Evolutionary conservation across 2,888 invertebrate species (phyloP).

Genomic region (Oxystoma pomonae): DNA sequence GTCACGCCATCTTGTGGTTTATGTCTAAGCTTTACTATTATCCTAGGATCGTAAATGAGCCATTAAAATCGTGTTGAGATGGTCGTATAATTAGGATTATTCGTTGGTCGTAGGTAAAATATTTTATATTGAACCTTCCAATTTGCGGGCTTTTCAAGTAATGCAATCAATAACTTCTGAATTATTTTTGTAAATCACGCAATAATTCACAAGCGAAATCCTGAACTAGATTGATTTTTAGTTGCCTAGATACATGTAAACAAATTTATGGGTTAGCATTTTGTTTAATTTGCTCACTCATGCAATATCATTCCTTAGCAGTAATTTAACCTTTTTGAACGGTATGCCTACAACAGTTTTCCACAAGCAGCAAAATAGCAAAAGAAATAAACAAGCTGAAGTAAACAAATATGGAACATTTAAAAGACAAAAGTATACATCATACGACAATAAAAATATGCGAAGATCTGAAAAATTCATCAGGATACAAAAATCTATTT

Average conservation of each 20-base stretch:
- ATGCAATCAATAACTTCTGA: too few species aligned
- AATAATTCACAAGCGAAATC: too few species aligned
- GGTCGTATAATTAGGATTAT: too few species aligned
- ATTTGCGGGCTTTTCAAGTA: too few species aligned
- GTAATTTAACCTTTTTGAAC: not conserved
- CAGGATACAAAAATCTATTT: slow-evolving; percentile 72
- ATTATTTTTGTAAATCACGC: too few species aligned
- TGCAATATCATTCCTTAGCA: not conserved
- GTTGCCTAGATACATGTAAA: not conserved
- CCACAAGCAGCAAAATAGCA: not conserved
- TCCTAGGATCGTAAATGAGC: too few species aligned
- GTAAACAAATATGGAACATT: slow-evolving; percentile 37
- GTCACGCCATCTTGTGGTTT: too few species aligned
- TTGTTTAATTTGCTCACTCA: not conserved
- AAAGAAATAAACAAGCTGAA: not conserved
- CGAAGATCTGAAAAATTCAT: slow-evolving; percentile 72
- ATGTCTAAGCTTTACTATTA: too few species aligned
- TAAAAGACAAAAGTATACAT: slow-evolving; percentile 61
- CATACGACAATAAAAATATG: slow-evolving; percentile 73
- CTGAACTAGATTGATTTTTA: not conserved
- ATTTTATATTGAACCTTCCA: too few species aligned
- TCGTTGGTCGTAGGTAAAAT: too few species aligned
- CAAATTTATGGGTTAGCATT: not conserved
- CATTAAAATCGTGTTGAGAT: too few species aligned
- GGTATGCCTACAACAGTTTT: too few species aligned